These are phyloP conservation scores for Cerceris ruficornis DNA, from an alignment of 2,888 invertebrate genomes.

Conservation along the genomic window DNA sequence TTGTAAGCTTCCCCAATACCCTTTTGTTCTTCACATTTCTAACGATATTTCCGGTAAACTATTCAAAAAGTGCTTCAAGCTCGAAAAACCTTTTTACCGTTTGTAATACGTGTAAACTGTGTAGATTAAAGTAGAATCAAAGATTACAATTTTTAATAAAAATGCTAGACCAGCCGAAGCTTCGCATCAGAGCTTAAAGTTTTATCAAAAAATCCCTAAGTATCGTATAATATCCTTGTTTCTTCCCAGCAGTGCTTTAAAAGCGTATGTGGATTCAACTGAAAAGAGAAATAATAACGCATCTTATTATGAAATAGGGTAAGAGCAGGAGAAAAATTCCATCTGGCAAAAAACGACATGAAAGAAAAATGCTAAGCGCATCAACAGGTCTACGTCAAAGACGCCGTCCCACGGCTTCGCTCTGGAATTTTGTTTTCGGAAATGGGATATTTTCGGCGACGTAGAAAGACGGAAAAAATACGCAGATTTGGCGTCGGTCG, in stretches of 20 bases:
- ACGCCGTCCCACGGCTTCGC: conserved; percentile 11
- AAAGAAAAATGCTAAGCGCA: not conserved
- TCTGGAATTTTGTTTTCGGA: conserved; percentile 55
- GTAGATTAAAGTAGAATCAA: conserved; percentile 20
- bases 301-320: not conserved
- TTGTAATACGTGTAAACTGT: not conserved
- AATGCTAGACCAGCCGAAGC: conserved; percentile 1
- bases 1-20: conserved; percentile 20
- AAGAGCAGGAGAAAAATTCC: not conserved
- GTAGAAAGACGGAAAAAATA: conserved; percentile 22
- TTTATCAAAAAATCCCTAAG: conserved; percentile 13
- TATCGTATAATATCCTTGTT: conserved; percentile 5
- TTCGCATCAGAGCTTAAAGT: conserved; percentile 2
- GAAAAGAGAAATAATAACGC: conserved; percentile 23
- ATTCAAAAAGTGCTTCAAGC: conserved; percentile 23
- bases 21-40: conserved; percentile 11
- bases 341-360: not conserved
- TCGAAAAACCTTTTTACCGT: conserved; percentile 2
- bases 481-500: conserved; percentile 10
- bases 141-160: conserved; percentile 26
- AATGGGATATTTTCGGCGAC: conserved; percentile 42
- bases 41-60: not conserved
- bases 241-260: conserved; percentile 2
- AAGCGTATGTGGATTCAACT: conserved; percentile 16
- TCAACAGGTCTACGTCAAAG: conserved; percentile 19